Percentiles rank a stretch among this genome's conserved stretches.
Evolutionary conservation across 2,888 invertebrate species (phyloP).

Genomic region (Silvanus unidentatus): DNA sequence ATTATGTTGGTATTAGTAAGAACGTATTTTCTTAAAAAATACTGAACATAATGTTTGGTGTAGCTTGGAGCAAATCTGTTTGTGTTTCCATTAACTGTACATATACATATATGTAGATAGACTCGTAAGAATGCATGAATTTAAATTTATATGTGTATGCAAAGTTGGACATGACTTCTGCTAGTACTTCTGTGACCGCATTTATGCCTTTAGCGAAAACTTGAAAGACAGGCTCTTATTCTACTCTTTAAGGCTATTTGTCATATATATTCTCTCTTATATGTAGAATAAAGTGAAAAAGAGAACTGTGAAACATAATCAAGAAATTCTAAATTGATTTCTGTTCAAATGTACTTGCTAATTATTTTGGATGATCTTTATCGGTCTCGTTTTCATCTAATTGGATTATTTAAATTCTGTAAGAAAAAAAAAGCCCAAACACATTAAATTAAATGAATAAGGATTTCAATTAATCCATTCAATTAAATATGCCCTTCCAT

Average conservation of each 20-base stretch:
- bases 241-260: background rate
- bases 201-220: background rate
- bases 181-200: conserved; percentile 2
- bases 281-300: no score
- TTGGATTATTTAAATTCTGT: conserved; percentile 1
- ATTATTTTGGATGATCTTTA: no score
- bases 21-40: background rate
- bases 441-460: conserved; percentile 1
- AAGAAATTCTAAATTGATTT: no score
- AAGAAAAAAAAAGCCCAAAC: background rate
- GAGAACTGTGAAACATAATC: no score
- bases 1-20: no score
- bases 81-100: conserved; percentile 5
- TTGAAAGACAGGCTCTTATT: background rate
- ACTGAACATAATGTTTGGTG: conserved; percentile 3
- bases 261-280: no score
- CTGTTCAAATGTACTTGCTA: no score
- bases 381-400: background rate
- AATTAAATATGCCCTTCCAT: background rate
- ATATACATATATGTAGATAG: no score
- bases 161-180: background rate
- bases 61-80: conserved; percentile 3
- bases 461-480: conserved; percentile 2
- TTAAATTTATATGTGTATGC: conserved; percentile 1
- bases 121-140: background rate